phyloP scores from a whole-genome alignment of 2,888 invertebrate species.

The Chesias legatella region DNA sequence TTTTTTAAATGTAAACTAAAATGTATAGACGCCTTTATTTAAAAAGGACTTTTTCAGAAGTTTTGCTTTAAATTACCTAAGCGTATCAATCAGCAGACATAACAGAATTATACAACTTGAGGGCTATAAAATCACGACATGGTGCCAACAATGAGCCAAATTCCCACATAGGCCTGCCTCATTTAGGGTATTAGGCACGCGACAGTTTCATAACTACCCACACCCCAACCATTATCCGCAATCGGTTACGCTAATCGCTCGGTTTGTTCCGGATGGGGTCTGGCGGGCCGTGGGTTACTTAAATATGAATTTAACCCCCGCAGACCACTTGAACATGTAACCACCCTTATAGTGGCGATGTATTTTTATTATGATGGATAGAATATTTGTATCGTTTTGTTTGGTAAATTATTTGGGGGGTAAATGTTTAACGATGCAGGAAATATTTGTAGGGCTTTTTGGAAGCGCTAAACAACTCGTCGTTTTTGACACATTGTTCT shows the following conservation, averaged over 20 bases:
- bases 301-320: too few relatives aligned
- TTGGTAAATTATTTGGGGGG: background rate
- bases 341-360: slow-evolving; percentile 15
- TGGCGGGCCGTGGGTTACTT: too few relatives aligned
- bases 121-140: too few relatives aligned
- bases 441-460: too few relatives aligned
- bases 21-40: too few relatives aligned
- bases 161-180: slow-evolving; percentile 19
- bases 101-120: too few relatives aligned
- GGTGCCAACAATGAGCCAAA: slow-evolving; percentile 13
- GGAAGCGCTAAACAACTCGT: too few relatives aligned
- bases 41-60: too few relatives aligned
- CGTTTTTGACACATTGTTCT: too few relatives aligned
- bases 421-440: too few relatives aligned
- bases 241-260: slow-evolving; percentile 78
- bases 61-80: slow-evolving; percentile 1
- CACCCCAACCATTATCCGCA: slow-evolving; percentile 73
- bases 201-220: slow-evolving; percentile 37
- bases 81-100: too few relatives aligned
- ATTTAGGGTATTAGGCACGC: slow-evolving; percentile 21
- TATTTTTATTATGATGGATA: slow-evolving; percentile 19
- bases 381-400: slow-evolving; percentile 16
- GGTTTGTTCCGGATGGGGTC: slow-evolving; percentile 57
- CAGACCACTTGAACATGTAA: slow-evolving; percentile 7
- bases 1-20: too few relatives aligned